Percentiles rank a stretch among this genome's conserved stretches.
Evolutionary conservation across 2,113 vertebrate genomes (phyloP).

Genomic region (Leucosticte australis): DNA sequence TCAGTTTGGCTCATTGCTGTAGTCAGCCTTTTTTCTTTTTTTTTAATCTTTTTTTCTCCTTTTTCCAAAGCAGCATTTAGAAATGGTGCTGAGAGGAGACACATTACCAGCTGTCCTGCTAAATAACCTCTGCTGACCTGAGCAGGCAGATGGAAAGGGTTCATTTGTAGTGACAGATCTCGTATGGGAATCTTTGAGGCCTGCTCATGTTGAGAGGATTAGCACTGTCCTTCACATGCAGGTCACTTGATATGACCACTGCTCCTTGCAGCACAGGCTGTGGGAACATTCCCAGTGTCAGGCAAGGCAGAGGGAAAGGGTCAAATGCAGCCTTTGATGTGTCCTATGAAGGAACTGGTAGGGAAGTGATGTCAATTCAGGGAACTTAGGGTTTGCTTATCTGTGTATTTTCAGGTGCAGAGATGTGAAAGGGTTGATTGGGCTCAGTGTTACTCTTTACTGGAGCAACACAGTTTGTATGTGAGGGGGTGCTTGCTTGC

Average conservation of each 20-base stretch:
- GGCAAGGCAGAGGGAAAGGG: slow-evolving; percentile 11
- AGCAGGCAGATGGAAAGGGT: slow-evolving; percentile 74
- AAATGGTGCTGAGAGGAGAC: slow-evolving; percentile 52
- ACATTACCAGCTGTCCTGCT: slow-evolving; percentile 67
- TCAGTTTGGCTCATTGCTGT: neutral
- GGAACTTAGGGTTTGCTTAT: slow-evolving; percentile 2
- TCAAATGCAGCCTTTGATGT: slow-evolving; percentile 42
- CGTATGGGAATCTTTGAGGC: slow-evolving; percentile 62
- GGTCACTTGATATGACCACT: slow-evolving; percentile 54
- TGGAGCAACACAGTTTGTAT: neutral
- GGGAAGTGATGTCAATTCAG: neutral
- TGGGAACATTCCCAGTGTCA: slow-evolving; percentile 25
- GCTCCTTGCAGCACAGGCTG: slow-evolving; percentile 34
- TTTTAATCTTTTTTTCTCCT: neutral
- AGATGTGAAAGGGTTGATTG: neutral
- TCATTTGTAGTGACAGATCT: slow-evolving; percentile 72
- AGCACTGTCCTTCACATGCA: slow-evolving; percentile 65
- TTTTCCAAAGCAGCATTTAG: slow-evolving; percentile 27
- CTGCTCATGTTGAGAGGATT: slow-evolving; percentile 63
- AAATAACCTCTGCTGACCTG: slow-evolving; percentile 72
- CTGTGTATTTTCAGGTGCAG: slow-evolving; percentile 40
- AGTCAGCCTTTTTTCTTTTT: neutral
- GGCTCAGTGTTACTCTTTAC: neutral
- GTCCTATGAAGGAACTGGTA: slow-evolving; percentile 34
- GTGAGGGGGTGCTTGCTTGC: neutral